Evolutionary conservation across 2,113 vertebrate species (phyloP).

Genomic region (Anas platyrhynchos): DNA sequence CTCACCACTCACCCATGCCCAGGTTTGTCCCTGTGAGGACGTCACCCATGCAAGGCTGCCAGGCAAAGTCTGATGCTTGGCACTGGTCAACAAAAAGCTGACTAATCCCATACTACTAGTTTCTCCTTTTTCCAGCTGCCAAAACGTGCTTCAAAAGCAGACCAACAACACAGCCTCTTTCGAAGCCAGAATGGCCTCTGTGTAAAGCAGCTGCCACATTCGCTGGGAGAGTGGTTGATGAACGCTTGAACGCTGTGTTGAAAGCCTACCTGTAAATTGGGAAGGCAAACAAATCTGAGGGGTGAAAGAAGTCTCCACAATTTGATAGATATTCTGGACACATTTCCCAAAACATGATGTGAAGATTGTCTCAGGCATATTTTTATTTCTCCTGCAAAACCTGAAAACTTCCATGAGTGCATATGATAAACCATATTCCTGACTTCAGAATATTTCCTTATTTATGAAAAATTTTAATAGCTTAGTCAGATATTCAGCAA

Average conservation of each 20-base stretch:
- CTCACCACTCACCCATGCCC: rapidly evolving
- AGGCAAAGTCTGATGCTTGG: neutral
- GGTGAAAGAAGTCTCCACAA: neutral
- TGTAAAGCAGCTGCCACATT: rapidly evolving
- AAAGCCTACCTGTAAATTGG: neutral
- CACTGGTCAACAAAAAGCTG: neutral
- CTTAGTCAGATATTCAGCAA: neutral
- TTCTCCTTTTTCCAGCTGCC: neutral
- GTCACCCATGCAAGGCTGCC: rapidly evolving
- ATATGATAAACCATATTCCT: neutral
- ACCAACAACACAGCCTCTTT: rapidly evolving
- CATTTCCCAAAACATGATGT: neutral
- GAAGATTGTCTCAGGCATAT: neutral
- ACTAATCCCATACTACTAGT: neutral
- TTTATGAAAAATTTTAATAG: neutral
- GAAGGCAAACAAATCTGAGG: neutral
- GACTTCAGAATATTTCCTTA: neutral
- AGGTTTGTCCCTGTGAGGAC: rapidly evolving
- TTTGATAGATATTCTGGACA: neutral
- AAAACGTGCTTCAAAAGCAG: neutral
- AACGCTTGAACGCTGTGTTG: rapidly evolving
- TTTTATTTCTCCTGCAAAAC: neutral
- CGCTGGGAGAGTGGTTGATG: neutral
- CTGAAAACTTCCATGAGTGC: neutral
- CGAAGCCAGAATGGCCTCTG: rapidly evolving